Percentiles rank a stretch among this genome's conserved stretches.
Conservation (phyloP, 2,888 invertebrate genomes). For the Amitus sp. region DNA sequence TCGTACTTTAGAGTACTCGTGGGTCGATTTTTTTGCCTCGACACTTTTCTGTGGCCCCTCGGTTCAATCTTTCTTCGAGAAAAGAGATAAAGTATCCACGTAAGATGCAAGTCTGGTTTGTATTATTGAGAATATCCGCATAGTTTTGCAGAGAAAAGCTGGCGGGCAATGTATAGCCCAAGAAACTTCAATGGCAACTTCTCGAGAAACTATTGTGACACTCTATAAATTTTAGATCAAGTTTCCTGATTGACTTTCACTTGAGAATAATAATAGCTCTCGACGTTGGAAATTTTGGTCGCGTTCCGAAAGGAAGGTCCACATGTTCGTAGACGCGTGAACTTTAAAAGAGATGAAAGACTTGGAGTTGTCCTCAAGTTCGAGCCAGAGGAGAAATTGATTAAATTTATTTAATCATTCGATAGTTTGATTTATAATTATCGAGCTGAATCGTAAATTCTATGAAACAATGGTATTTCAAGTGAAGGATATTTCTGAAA, state of each 20-base stretch:
- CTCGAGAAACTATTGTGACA: slow-evolving; percentile 60
- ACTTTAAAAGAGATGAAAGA: too few species aligned
- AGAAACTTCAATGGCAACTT: slow-evolving; percentile 66
- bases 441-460: too few species aligned
- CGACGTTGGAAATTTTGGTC: slow-evolving; percentile 17
- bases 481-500: too few species aligned
- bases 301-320: too few species aligned
- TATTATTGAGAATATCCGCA: slow-evolving; percentile 57
- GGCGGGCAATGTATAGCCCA: too few species aligned
- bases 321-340: too few species aligned
- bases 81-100: slow-evolving; percentile 35
- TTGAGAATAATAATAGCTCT: slow-evolving; percentile 37
- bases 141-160: slow-evolving; percentile 53
- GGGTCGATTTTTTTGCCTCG: slow-evolving; percentile 22
- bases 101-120: slow-evolving; percentile 38
- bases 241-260: slow-evolving; percentile 41
- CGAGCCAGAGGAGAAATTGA: too few species aligned
- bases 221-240: slow-evolving; percentile 39
- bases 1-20: too few species aligned
- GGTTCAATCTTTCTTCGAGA: slow-evolving; percentile 30
- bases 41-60: slow-evolving; percentile 29
- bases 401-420: too few species aligned
- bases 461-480: too few species aligned
- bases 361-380: too few species aligned
- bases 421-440: too few species aligned